These are phyloP conservation scores for Ramphastos sulfuratus DNA, from an alignment of 2,113 vertebrate species.

Conservation along the genomic window DNA sequence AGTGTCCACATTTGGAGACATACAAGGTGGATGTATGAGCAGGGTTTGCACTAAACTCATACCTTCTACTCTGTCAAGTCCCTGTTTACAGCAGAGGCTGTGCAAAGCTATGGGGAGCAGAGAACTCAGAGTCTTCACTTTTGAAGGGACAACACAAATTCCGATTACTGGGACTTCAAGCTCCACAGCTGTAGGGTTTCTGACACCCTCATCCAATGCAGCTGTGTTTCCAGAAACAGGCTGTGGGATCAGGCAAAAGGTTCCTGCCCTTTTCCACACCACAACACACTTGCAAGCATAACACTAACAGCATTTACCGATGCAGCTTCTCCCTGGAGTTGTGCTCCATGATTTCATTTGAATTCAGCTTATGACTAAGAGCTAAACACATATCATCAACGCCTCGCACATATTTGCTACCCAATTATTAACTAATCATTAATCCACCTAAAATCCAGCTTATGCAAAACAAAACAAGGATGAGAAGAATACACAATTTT, in stretches of 20 bases:
- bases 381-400: not conserved
- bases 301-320: not conserved
- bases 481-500: constrained; percentile 5
- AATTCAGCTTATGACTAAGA: constrained; percentile 26
- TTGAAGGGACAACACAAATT: not conserved
- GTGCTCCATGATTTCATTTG: not conserved
- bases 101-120: not conserved
- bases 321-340: not conserved
- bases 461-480: constrained; percentile 10
- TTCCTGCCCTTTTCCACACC: not conserved
- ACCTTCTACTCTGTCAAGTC: accelerated
- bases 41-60: not conserved
- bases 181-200: not conserved
- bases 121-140: not conserved
- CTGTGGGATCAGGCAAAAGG: not conserved
- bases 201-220: not conserved
- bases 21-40: not conserved
- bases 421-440: constrained; percentile 37
- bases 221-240: not conserved
- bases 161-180: not conserved
- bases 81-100: not conserved
- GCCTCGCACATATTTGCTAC: not conserved
- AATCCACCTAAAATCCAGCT: constrained; percentile 33
- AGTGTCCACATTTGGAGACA: not conserved
- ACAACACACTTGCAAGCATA: not conserved